Base-by-base conservation (phyloP, 2,113 vertebrate genomes). In the Lathamus discolor region DNA sequence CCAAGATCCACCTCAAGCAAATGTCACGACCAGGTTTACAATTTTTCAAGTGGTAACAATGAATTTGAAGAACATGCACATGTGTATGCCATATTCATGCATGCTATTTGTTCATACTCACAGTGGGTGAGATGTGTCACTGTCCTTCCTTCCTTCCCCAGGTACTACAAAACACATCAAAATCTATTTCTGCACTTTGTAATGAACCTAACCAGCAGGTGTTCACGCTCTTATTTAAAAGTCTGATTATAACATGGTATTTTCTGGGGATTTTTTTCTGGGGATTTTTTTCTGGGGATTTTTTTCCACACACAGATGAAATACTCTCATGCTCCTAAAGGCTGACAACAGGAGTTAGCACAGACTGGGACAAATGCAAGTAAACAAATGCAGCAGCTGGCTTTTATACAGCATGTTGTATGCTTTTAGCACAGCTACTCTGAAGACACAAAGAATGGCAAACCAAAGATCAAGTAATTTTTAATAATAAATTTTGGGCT, bases 241-340 rank as follows among this genome's bases (percentile, higher is more conserved):
- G 14, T 37, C 31, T 61, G 6, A 59, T 27, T 31, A 54, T 15
- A 46, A 9, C 5, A 12, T 29, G 22, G 3, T 2, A 0, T 0
- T 35, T 67, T 57, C 43, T 16, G 27, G 8, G 13, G 10, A 29
- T 7, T 29, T 66, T 51, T 75, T 69, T 19, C 4, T 29, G 22
- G 3, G 2, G 0, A n/a, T n/a, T n/a, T n/a, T 0, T 35, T 67
- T 57, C 43, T 16, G 27, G 8, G 13, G 10, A 29, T 7, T 29
- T 66, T 51, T 75, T 66, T 19, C 4, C 17, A 9, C 11, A 5
- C 20, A 39, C 6, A 28, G 4, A 7, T 61, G 29, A 77, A 74
- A 69, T 88, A 74, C 4, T 44, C 25, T 67, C n/a, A 63, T 25
- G 15, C 2, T 81, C 7, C 18, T 46, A 5, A 80, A 61, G 13